Percentiles rank a stretch among this genome's conserved stretches.
Conservation (phyloP, 2,888 invertebrate species). For the Meloe dianella region DNA sequence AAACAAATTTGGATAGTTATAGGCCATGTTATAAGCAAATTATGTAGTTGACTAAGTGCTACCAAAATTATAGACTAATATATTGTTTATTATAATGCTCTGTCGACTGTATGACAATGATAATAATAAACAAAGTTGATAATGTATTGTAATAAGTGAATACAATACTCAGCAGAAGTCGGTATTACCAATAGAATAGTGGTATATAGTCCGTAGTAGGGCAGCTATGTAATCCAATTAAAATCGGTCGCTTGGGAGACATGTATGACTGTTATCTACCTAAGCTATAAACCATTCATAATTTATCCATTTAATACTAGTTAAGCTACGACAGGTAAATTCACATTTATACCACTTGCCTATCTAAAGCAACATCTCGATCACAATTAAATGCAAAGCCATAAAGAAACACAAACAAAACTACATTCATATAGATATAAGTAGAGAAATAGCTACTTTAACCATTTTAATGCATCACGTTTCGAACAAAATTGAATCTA, state of each 20-base stretch:
- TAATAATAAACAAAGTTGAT: slow-evolving; percentile 20
- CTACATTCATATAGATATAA: not conserved
- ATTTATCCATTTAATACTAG: slow-evolving; percentile 55
- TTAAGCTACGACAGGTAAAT: slow-evolving; percentile 30
- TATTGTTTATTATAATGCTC: slow-evolving; percentile 7
- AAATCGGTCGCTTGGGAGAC: slow-evolving; percentile 54
- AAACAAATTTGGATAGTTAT: slow-evolving; percentile 18
- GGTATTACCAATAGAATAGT: slow-evolving; percentile 28
- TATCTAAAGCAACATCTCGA: not conserved
- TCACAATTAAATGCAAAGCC: not conserved
- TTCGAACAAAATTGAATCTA: not conserved
- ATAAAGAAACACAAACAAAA: not conserved
- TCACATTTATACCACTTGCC: slow-evolving; percentile 11
- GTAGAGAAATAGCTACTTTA: not conserved
- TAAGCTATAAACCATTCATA: slow-evolving; percentile 55
- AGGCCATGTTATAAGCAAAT: slow-evolving; percentile 11
- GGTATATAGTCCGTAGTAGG: slow-evolving; percentile 27
- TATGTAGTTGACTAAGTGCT: slow-evolving; percentile 20
- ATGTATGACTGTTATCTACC: slow-evolving; percentile 56
- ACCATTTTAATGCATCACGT: slow-evolving; percentile 7
- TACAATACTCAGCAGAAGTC: slow-evolving; percentile 31
- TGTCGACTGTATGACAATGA: slow-evolving; percentile 24
- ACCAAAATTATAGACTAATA: slow-evolving; percentile 16
- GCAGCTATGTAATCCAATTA: slow-evolving; percentile 58
- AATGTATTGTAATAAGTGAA: slow-evolving; percentile 33